These are phyloP conservation scores for Eristalinus aeneus DNA, from an alignment of 2,888 invertebrate species.

Conservation along the genomic window DNA sequence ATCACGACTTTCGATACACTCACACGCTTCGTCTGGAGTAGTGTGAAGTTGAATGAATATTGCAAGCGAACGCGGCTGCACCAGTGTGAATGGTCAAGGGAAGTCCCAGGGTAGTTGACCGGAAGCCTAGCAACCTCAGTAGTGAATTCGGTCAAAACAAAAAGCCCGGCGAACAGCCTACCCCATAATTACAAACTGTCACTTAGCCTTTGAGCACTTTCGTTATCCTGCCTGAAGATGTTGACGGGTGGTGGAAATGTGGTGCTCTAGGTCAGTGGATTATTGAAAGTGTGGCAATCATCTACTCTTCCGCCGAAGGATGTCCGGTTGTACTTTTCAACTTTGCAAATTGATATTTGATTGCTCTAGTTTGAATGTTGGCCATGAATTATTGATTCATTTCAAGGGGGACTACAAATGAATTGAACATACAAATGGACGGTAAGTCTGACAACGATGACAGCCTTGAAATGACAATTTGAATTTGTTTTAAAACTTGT, in stretches of 20 bases:
- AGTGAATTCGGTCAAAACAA: constrained; percentile 47
- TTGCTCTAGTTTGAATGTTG: not conserved
- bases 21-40: constrained; percentile 1
- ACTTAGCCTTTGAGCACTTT: constrained; percentile 46
- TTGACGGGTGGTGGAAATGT: not conserved
- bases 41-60: constrained; percentile 61
- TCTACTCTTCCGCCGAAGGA: not conserved
- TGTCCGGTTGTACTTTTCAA: constrained; percentile 29
- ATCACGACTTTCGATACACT: constrained; percentile 38
- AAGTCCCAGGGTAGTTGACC: not conserved
- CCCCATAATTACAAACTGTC: constrained; percentile 54
- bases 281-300: constrained; percentile 16
- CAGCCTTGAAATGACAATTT: not conserved
- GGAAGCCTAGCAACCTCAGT: constrained; percentile 42
- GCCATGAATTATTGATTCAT: not conserved
- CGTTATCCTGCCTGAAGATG: constrained; percentile 5
- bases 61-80: not conserved
- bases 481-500: no score
- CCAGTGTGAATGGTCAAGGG: constrained; percentile 16
- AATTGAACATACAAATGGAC: no score
- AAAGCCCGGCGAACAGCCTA: not conserved
- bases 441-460: not conserved
- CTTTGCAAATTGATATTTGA: constrained; percentile 18
- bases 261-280: constrained; percentile 5
- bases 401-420: not conserved